These are phyloP conservation scores for Typhlichthys subterraneus DNA, from an alignment of 2,797 vertebrate genomes.

Conservation along the genomic window DNA sequence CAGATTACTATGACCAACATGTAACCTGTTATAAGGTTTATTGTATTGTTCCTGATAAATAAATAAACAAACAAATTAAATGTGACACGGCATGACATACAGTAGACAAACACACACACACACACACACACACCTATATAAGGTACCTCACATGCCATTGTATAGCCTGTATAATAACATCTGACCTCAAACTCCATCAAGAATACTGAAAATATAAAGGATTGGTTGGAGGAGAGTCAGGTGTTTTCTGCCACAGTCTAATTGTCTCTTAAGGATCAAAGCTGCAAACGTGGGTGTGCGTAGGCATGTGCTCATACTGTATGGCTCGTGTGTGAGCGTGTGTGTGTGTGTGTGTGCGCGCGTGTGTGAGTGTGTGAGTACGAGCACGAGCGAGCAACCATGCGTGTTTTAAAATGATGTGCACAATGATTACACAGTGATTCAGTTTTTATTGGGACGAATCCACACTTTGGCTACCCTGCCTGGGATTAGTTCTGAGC, in stretches of 20 bases:
- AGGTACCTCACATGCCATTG: constrained; percentile 64
- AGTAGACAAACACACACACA: neutral
- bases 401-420: neutral
- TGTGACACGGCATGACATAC: no score
- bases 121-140: constrained; percentile 2
- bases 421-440: constrained; percentile 3
- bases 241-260: constrained; percentile 22
- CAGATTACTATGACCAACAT: no score
- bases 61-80: no score
- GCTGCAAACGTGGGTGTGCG: no score
- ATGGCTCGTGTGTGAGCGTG: constrained; percentile 4
- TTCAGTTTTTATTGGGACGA: constrained; percentile 11
- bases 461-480: constrained; percentile 3
- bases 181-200: constrained; percentile 48
- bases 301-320: neutral
- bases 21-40: no score
- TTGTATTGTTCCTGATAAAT: no score
- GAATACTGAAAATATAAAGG: constrained; percentile 42
- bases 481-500: constrained; percentile 14
- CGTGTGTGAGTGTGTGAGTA: neutral
- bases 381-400: neutral
- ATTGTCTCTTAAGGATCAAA: constrained; percentile 3
- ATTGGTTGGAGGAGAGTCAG: constrained; percentile 15
- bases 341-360: constrained; percentile 7
- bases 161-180: constrained; percentile 46